Conservation (phyloP, 2,797 vertebrate species). For the Peromyscus eremicus region DNA sequence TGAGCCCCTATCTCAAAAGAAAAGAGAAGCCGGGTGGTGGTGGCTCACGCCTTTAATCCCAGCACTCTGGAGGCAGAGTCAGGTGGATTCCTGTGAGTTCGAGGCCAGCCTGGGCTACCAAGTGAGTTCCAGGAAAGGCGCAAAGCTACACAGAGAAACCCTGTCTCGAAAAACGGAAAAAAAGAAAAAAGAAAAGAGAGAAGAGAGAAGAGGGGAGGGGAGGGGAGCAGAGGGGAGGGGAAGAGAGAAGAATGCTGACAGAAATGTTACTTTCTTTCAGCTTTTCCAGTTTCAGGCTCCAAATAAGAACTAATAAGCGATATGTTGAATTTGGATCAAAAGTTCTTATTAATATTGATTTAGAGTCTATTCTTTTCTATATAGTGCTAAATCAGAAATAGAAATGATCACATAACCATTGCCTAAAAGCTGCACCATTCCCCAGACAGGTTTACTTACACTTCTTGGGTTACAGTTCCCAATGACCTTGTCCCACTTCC, state of each 20-base stretch:
- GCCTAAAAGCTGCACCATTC: slow-evolving; percentile 73
- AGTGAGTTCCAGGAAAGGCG: no score
- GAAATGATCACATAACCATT: slow-evolving; percentile 74
- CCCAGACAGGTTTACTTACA: slow-evolving; percentile 81
- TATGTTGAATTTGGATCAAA: slow-evolving; percentile 68
- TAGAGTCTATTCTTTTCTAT: slow-evolving; percentile 64
- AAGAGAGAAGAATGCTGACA: neutral
- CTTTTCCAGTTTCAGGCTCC: slow-evolving; percentile 54
- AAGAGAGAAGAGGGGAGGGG: accelerated
- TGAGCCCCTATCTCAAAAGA: neutral
- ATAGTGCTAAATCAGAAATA: slow-evolving; percentile 72
- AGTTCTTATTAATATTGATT: slow-evolving; percentile 72
- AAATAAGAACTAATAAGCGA: slow-evolving; percentile 63
- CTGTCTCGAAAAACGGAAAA: no score
- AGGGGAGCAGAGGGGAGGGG: neutral
- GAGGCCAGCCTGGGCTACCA: no score
- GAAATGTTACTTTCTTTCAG: slow-evolving; percentile 32
- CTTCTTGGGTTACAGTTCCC: slow-evolving; percentile 75
- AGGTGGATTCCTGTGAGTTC: no score
- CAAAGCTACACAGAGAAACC: no score
- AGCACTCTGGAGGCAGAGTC: no score
- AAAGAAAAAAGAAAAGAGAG: neutral
- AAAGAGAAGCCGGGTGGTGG: no score
- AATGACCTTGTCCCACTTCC: slow-evolving; percentile 80
- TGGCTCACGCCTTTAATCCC: no score